Percentiles rank a stretch among this genome's conserved stretches.
Evolutionary conservation across 2,113 vertebrate species (phyloP).

Genomic region (Mesitornis unicolor): DNA sequence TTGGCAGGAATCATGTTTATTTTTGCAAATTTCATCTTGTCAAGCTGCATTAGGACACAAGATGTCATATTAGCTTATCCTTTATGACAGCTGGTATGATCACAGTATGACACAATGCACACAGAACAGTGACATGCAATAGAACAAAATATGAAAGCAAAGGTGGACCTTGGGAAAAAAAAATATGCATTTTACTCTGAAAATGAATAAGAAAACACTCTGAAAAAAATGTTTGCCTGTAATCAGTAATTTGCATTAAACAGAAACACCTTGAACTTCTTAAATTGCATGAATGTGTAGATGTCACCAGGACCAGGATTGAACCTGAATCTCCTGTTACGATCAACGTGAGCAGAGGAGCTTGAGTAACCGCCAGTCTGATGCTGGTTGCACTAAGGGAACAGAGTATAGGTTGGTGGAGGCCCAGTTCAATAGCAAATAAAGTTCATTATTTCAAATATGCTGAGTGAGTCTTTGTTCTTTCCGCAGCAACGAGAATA

Average conservation of each 20-base stretch:
- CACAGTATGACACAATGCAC: neutral
- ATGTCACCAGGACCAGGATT: neutral
- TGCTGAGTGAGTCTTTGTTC: neutral
- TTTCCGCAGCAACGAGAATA: neutral
- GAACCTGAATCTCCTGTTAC: neutral
- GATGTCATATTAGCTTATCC: neutral
- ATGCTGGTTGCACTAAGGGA: fast-evolving
- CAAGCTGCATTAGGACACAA: neutral
- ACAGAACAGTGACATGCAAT: neutral
- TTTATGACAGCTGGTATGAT: neutral
- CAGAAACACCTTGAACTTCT: neutral
- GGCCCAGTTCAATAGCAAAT: neutral
- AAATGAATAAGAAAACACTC: neutral
- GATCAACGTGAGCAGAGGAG: fast-evolving
- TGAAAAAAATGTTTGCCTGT: neutral
- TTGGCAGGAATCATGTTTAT: neutral
- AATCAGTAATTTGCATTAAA: neutral
- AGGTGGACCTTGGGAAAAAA: neutral
- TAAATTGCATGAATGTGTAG: neutral
- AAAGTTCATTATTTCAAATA: neutral
- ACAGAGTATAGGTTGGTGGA: neutral
- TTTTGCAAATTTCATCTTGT: slow-evolving; percentile 1
- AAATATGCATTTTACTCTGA: fast-evolving
- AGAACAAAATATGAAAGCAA: neutral
- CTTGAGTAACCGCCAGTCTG: neutral